A percentile compares a stretch with the other conserved stretches of the same genome.
These are phyloP conservation scores for Camarhynchus parvulus DNA, from an alignment of 2,113 vertebrate species.

Conservation along the genomic window DNA sequence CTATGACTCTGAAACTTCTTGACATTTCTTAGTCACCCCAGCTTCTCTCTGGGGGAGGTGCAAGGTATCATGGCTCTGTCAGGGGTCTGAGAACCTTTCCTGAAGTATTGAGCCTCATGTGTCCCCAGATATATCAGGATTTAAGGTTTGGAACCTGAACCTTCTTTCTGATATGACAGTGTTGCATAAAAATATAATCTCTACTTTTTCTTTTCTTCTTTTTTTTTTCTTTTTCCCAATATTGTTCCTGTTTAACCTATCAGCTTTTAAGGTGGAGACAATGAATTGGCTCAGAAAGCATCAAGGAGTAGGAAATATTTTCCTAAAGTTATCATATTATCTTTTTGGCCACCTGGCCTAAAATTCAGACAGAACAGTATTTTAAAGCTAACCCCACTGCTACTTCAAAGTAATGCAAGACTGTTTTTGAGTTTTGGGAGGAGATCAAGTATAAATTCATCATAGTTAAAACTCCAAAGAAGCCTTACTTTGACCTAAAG, in stretches of 20 bases:
- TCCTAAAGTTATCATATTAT: conserved; percentile 9
- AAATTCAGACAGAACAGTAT: conserved; percentile 3
- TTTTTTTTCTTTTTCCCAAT: accelerated
- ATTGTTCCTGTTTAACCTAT: not conserved
- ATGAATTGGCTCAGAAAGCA: conserved; percentile 21
- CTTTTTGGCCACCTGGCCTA: conserved; percentile 14
- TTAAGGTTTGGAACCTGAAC: not conserved
- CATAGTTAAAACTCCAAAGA: not conserved
- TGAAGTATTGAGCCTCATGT: accelerated
- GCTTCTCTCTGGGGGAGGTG: not conserved
- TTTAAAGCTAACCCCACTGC: not conserved
- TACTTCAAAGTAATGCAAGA: not conserved
- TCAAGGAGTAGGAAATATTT: conserved; percentile 24
- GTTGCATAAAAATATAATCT: not conserved
- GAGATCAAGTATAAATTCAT: not conserved
- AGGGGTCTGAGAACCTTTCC: not conserved
- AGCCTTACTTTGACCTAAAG: conserved; percentile 40
- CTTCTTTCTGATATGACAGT: not conserved
- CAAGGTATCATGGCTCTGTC: not conserved
- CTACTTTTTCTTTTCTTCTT: not conserved
- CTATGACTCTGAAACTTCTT: not conserved
- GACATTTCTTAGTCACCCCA: not conserved
- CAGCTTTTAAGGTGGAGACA: not conserved
- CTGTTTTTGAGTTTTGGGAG: not conserved
- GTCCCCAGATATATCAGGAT: not conserved